Evolutionary conservation across 2,888 invertebrate species (phyloP).

Genomic region (Phaonia tiefii): DNA sequence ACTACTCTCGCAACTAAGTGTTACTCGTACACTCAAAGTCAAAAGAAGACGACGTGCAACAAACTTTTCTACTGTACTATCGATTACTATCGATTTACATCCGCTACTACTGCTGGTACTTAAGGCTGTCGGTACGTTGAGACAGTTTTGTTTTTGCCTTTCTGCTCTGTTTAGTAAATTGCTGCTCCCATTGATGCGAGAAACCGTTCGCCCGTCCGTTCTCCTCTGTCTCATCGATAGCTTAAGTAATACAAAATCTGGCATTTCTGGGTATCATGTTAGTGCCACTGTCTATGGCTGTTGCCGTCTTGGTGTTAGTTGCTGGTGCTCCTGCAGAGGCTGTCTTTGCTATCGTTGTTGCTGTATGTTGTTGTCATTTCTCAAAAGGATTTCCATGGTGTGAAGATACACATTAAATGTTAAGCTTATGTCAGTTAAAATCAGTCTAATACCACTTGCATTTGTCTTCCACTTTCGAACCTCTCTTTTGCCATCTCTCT

Average conservation of each 20-base stretch:
- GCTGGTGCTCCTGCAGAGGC: neutral
- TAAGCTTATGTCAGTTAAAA: slow-evolving; percentile 54
- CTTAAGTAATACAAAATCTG: slow-evolving; percentile 53
- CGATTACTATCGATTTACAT: too few relatives aligned
- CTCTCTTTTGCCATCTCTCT: neutral
- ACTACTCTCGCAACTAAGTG: neutral
- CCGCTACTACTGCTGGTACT: slow-evolving; percentile 4
- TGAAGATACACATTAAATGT: slow-evolving; percentile 57
- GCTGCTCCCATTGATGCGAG: too few relatives aligned
- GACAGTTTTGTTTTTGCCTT: too few relatives aligned
- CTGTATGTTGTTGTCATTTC: slow-evolving; percentile 45
- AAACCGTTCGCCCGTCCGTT: too few relatives aligned
- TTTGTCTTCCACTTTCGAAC: neutral
- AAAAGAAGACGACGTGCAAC: neutral
- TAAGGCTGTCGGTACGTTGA: too few relatives aligned
- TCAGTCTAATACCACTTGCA: slow-evolving; percentile 38
- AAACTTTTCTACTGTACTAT: too few relatives aligned
- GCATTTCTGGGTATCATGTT: slow-evolving; percentile 32
- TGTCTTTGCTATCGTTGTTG: slow-evolving; percentile 6
- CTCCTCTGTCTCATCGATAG: slow-evolving; percentile 33
- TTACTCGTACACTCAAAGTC: neutral
- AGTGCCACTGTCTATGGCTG: slow-evolving; percentile 33
- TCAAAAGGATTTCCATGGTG: slow-evolving; percentile 57
- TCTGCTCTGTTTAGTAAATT: too few relatives aligned
- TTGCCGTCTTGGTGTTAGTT: slow-evolving; percentile 19